phyloP scores from a whole-genome alignment of 1,140 invertebrate genomes.

The Meloidogyne hapla region DNA sequence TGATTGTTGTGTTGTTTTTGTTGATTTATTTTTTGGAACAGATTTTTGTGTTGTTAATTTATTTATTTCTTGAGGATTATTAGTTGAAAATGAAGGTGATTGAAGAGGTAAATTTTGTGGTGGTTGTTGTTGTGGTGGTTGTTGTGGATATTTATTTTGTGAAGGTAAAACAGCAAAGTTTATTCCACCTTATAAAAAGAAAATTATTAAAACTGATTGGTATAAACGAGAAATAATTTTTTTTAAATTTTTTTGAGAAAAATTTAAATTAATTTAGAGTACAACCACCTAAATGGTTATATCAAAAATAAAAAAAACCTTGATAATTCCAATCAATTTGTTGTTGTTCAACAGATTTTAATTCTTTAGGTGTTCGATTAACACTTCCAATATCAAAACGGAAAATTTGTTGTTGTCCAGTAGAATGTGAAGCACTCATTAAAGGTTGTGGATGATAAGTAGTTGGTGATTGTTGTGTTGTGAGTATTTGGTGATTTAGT shows the following conservation, averaged over 20 bases:
- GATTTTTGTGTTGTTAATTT: neutral
- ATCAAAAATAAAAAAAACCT: neutral
- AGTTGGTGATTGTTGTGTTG: slow-evolving; percentile 5
- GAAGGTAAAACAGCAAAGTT: neutral
- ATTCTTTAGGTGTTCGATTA: neutral
- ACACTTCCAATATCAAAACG: neutral
- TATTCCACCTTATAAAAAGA: neutral
- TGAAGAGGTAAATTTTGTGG: neutral
- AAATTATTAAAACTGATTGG: no score
- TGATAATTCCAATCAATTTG: slow-evolving; percentile 2
- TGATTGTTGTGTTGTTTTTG: slow-evolving; percentile 9
- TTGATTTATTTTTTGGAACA: neutral
- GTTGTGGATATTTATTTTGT: neutral
- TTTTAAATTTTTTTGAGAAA: no score
- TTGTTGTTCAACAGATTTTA: slow-evolving; percentile 6
- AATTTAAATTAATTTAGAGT: no score
- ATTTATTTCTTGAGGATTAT: neutral
- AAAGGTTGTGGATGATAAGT: neutral
- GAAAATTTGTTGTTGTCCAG: neutral
- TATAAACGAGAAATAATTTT: no score
- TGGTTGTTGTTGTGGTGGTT: neutral
- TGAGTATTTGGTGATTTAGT: neutral
- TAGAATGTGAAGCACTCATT: neutral
- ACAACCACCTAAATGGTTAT: no score
- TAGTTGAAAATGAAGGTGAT: slow-evolving; percentile 1